phyloP scores from a whole-genome alignment of 2,113 vertebrate genomes.

The Acrocephalus arundinaceus region DNA sequence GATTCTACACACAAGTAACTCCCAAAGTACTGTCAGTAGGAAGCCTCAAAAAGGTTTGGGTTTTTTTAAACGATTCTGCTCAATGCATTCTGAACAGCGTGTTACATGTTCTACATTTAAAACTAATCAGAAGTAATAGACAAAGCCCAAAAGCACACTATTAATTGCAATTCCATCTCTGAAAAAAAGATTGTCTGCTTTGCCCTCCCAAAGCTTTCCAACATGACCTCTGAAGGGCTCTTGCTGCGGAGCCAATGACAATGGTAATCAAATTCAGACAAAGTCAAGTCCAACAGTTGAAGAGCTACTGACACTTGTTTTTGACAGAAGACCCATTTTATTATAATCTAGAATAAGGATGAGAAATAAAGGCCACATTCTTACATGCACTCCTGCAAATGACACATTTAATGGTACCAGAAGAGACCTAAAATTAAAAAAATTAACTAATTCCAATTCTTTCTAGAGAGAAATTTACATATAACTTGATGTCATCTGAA shows the following conservation, averaged over 20 bases:
- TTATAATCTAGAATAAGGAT: not conserved
- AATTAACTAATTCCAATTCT: not conserved
- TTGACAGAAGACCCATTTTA: not conserved
- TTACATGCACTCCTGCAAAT: not conserved
- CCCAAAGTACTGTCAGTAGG: not conserved
- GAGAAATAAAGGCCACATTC: not conserved
- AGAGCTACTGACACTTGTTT: not conserved
- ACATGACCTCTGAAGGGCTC: not conserved
- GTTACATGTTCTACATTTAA: not conserved
- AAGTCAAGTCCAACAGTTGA: not conserved
- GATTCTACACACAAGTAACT: not conserved
- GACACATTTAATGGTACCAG: not conserved
- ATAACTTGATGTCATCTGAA: not conserved
- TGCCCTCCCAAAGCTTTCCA: not conserved
- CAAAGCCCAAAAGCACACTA: not conserved
- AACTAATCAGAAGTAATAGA: not conserved
- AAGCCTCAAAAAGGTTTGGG: not conserved
- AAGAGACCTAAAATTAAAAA: not conserved
- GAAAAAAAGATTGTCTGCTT: not conserved
- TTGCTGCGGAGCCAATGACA: not conserved
- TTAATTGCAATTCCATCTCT: not conserved
- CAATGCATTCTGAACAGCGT: not conserved
- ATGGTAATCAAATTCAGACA: not conserved
- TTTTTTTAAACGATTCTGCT: not conserved
- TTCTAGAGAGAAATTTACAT: not conserved